Evolutionary conservation across 2,888 invertebrate genomes (phyloP).

Genomic region (Thalpophila matura): DNA sequence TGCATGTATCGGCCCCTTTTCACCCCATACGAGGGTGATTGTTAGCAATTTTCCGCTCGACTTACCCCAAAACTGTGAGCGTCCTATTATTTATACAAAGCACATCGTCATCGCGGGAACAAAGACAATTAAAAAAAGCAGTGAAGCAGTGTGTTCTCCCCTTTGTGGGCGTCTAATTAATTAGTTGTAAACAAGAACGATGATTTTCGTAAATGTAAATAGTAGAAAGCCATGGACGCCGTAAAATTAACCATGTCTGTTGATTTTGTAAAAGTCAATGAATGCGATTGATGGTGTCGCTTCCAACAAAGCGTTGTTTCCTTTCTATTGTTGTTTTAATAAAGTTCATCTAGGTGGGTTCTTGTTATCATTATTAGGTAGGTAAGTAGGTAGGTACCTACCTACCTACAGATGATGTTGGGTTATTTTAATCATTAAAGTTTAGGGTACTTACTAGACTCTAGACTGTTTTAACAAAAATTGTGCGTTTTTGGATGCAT

Average conservation of each 20-base stretch:
- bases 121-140: constrained; percentile 83
- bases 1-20: constrained; percentile 45
- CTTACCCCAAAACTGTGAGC: constrained; percentile 84
- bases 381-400: not conserved
- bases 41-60: constrained; percentile 89
- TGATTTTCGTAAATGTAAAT: constrained; percentile 89
- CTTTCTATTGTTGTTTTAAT: constrained; percentile 77
- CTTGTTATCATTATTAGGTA: constrained; percentile 39
- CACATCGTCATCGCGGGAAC: constrained; percentile 78
- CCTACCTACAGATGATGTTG: no score
- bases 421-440: no score
- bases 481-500: no score
- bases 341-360: constrained; percentile 65
- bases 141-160: constrained; percentile 73
- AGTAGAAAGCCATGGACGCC: constrained; percentile 81
- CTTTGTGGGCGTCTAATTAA: constrained; percentile 87
- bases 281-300: constrained; percentile 70
- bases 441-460: no score
- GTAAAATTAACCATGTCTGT: constrained; percentile 84
- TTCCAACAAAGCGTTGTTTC: constrained; percentile 72
- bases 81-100: constrained; percentile 76
- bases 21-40: constrained; percentile 70
- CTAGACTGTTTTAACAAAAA: no score
- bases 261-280: constrained; percentile 74
- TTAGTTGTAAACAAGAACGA: constrained; percentile 89